Evolutionary conservation across 2,797 vertebrate species (phyloP).

Genomic region (Simalia tracyae): DNA sequence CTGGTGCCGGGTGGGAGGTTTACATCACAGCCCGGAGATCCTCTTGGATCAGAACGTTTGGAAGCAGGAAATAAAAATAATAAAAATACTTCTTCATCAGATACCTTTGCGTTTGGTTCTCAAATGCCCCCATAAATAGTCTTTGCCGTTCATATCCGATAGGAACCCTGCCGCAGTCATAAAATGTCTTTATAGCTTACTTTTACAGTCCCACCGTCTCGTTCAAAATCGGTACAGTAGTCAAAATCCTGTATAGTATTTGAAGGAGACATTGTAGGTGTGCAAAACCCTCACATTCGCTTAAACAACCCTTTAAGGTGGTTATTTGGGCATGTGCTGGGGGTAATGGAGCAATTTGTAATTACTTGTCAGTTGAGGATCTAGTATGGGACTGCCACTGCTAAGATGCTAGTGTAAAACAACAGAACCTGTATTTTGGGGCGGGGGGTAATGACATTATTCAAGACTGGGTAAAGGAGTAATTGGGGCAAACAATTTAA

Average conservation of each 20-base stretch:
- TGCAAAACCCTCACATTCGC: too few relatives aligned
- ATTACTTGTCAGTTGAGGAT: too few relatives aligned
- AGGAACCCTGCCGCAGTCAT: not conserved
- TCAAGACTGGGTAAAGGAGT: not conserved
- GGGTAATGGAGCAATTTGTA: too few relatives aligned
- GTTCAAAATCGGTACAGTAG: not conserved
- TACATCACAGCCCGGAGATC: constrained; percentile 55
- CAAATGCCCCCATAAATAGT: constrained; percentile 6
- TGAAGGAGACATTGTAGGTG: too few relatives aligned
- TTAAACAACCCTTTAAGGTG: not conserved
- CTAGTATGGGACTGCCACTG: too few relatives aligned
- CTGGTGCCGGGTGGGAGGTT: constrained; percentile 60
- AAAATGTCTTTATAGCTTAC: not conserved
- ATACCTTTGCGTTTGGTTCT: constrained; percentile 49
- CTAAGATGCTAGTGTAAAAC: too few relatives aligned
- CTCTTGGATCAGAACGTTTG: constrained; percentile 49
- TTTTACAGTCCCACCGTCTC: not conserved
- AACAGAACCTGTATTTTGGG: too few relatives aligned
- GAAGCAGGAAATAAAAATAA: constrained; percentile 33
- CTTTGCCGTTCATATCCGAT: constrained; percentile 32
- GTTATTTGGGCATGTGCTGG: too few relatives aligned
- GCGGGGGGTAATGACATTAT: too few relatives aligned
- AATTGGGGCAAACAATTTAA: not conserved
- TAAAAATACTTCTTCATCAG: constrained; percentile 50
- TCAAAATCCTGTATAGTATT: too few relatives aligned